phyloP scores from a whole-genome alignment of 1,140 invertebrate species.

The Nasonia longicornis region DNA sequence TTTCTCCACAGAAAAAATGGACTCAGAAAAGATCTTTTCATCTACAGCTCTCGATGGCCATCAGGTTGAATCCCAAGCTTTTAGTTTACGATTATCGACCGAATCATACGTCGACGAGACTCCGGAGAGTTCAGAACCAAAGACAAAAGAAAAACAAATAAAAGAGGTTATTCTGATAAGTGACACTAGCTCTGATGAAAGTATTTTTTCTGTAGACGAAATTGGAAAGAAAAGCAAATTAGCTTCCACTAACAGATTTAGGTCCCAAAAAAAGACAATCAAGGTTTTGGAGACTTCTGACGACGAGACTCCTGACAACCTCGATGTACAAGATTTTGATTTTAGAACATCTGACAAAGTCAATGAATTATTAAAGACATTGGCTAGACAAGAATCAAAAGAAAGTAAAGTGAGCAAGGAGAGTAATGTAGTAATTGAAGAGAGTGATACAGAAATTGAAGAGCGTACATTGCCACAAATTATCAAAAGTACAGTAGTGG shows the following conservation, averaged over 20 bases:
- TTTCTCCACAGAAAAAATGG: slow-evolving; percentile 9
- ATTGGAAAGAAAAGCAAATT: not conserved
- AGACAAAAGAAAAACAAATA: not conserved
- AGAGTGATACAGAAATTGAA: slow-evolving; percentile 45
- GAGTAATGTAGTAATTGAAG: slow-evolving; percentile 25
- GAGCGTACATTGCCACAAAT: slow-evolving; percentile 7
- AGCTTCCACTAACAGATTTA: no score
- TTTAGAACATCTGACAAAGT: not conserved
- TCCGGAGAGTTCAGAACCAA: slow-evolving; percentile 5
- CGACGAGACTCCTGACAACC: slow-evolving; percentile 21
- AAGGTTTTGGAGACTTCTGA: slow-evolving; percentile 38
- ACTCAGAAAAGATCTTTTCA: slow-evolving; percentile 14
- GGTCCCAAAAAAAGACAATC: not conserved
- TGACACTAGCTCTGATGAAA: slow-evolving; percentile 46
- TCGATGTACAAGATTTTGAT: not conserved
- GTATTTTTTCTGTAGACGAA: slow-evolving; percentile 1
- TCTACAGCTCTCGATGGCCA: slow-evolving; percentile 24
- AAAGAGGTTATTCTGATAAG: slow-evolving; percentile 50
- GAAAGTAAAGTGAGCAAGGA: slow-evolving; percentile 9
- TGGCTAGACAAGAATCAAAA: not conserved
- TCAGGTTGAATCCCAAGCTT: slow-evolving; percentile 38
- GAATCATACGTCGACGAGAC: slow-evolving; percentile 45
- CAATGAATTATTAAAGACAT: slow-evolving; percentile 39
- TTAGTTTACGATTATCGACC: slow-evolving; percentile 45
- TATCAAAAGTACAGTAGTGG: slow-evolving; percentile 39